phyloP scores from a whole-genome alignment of 2,888 invertebrate genomes.

The Platycnemis pennipes region DNA sequence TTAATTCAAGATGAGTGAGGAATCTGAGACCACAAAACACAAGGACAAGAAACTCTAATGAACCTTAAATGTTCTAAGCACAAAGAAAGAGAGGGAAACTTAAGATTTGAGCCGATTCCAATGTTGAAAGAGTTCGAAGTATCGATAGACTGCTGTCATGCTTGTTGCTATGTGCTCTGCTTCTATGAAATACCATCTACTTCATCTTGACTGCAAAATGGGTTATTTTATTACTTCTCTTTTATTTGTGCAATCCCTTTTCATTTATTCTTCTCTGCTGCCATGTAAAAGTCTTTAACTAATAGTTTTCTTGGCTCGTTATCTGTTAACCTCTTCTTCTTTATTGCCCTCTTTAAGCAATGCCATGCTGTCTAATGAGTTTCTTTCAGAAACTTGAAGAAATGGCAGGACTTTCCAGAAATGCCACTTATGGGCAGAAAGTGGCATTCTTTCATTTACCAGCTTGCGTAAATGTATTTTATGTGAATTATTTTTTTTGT shows the following conservation, averaged over 20 bases:
- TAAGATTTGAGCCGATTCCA: constrained; percentile 58
- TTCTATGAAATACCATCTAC: constrained; percentile 60
- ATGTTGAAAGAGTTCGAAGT: constrained; percentile 1
- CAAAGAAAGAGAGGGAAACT: constrained; percentile 47
- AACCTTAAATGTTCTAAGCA: constrained; percentile 46
- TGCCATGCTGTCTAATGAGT: neutral
- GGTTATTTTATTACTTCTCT: constrained; percentile 54
- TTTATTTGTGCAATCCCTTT: constrained; percentile 36
- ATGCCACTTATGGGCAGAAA: neutral
- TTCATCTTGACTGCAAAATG: constrained; percentile 50
- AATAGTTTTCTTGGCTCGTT: neutral
- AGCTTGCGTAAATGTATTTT: neutral
- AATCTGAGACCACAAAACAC: constrained; percentile 49
- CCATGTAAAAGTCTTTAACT: neutral
- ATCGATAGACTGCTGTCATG: constrained; percentile 45
- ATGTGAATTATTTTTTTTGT: neutral
- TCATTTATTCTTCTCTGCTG: neutral
- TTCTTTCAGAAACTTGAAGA: constrained; percentile 28
- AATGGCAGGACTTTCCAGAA: constrained; percentile 1
- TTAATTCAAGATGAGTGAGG: constrained; percentile 56
- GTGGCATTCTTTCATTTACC: neutral
- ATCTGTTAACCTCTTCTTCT: neutral
- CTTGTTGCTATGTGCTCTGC: constrained; percentile 66
- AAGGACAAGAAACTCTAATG: constrained; percentile 56
- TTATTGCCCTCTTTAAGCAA: neutral